Evolutionary conservation across 2,113 vertebrate genomes (phyloP), one percentile per base, ranked within the genome.

Genomic region (Oreotrochilus melanogaster): DNA sequence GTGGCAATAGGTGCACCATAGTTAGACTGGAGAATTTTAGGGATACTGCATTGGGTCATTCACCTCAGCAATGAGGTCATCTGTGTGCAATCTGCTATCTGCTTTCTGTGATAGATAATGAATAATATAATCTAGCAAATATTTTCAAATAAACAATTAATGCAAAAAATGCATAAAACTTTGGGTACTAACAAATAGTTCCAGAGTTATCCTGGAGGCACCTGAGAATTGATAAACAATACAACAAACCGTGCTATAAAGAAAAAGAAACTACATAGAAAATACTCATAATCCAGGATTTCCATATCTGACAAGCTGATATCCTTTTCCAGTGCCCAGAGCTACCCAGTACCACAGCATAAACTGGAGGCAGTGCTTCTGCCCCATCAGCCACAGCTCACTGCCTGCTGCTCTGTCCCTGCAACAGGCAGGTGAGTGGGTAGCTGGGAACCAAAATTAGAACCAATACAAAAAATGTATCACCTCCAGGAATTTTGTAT

Each of bases 61-160:
- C 37, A 48, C 7, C 37, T 18, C 14, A 14, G 6, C 47, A 62
- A 1, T 3, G 33, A 48, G 0, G 1, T 7, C 33, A 18, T 25
- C 42, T 66, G 14, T 73, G 14, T 42, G 18, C n/a, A 86, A 61
- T 24, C 35, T 79, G 25, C 31, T 67, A 53, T 2, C 14, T 89
- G 6, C 22, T 80, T 65, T 15, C 42, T 70, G 22, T 54, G 18
- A 28, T 62, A 84, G 70, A 76, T 65, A 60, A 75, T 14, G 7
- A 64, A 45, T 37, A 58, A 66, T 6, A 67, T 14, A 18, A 6
- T 83, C 53, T 24, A 61, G 22, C 31, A 72, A 35, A 43, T 57
- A 27, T 54, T 76, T 93, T 73, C 28, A 37, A 76, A 89, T 30
- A 86, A 91, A 43, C 7, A 51, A 61, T 73, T 88, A 13, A 27